phyloP scores from a whole-genome alignment of 2,888 invertebrate species.

The Agriopis leucophaearia region DNA sequence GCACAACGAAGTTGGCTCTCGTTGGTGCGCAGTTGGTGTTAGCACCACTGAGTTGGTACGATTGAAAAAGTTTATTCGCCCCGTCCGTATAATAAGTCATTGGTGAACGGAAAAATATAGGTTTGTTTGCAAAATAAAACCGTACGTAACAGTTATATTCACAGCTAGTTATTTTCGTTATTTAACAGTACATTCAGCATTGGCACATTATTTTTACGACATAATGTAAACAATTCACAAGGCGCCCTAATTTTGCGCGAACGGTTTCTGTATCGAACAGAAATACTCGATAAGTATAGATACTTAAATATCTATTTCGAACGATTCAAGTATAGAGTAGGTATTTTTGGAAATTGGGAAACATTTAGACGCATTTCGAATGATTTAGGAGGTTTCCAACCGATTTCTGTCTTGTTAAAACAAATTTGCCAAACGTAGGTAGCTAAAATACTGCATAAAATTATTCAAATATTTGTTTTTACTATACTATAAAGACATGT shows the following conservation, averaged over 20 bases:
- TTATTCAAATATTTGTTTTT: conserved; percentile 13
- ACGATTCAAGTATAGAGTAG: conserved; percentile 57
- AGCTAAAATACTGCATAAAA: conserved; percentile 14
- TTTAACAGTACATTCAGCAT: conserved; percentile 36
- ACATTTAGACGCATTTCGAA: conserved; percentile 47
- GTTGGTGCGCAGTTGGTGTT: no score
- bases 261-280: conserved; percentile 45
- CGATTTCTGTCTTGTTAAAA: conserved; percentile 46
- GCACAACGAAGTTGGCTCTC: no score
- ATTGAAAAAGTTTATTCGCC: not conserved
- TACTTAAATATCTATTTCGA: conserved; percentile 52
- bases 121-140: conserved; percentile 28
- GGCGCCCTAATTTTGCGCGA: conserved; percentile 53
- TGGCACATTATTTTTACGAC: conserved; percentile 42
- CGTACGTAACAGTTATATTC: conserved; percentile 23
- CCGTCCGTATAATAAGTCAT: no score
- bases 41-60: not conserved
- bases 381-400: conserved; percentile 64
- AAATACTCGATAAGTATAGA: conserved; percentile 41
- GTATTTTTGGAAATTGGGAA: conserved; percentile 54
- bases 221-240: conserved; percentile 52
- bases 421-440: conserved; percentile 30
- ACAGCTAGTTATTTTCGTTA: conserved; percentile 34
- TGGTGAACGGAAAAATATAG: conserved; percentile 14
- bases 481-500: conserved; percentile 12